These are phyloP conservation scores for Epinephelus awoara DNA, from an alignment of 2,797 vertebrate genomes.

Conservation along the genomic window DNA sequence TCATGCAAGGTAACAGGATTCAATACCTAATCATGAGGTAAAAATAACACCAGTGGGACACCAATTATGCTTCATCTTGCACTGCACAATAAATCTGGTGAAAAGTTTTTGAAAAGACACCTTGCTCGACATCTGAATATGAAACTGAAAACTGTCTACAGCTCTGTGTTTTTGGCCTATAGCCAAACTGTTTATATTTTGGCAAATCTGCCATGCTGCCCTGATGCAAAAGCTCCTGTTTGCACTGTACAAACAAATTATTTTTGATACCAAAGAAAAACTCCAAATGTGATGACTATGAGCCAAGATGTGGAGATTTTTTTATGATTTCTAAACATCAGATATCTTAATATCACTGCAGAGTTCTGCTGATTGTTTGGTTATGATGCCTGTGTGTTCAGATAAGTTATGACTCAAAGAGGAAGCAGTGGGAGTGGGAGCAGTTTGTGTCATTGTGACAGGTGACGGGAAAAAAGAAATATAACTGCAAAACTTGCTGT, in stretches of 20 bases:
- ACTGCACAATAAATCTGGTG: neutral
- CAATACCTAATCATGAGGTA: neutral
- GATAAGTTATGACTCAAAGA: no score
- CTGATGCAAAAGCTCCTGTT: neutral
- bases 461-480: neutral
- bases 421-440: no score
- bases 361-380: neutral
- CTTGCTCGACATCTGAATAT: neutral
- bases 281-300: no score
- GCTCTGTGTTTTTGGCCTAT: neutral
- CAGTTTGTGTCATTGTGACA: no score
- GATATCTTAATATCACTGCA: no score
- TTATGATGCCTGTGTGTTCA: no score
- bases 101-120: neutral
- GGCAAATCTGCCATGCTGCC: neutral
- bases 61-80: neutral
- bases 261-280: no score
- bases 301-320: no score
- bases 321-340: no score
- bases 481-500: neutral
- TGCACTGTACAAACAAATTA: neutral
- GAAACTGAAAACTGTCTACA: neutral
- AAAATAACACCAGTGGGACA: conserved; percentile 1
- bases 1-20: neutral
- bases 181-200: neutral